Evolutionary conservation across 2,797 vertebrate genomes (phyloP).

Genomic region (Ceyx erithaca): DNA sequence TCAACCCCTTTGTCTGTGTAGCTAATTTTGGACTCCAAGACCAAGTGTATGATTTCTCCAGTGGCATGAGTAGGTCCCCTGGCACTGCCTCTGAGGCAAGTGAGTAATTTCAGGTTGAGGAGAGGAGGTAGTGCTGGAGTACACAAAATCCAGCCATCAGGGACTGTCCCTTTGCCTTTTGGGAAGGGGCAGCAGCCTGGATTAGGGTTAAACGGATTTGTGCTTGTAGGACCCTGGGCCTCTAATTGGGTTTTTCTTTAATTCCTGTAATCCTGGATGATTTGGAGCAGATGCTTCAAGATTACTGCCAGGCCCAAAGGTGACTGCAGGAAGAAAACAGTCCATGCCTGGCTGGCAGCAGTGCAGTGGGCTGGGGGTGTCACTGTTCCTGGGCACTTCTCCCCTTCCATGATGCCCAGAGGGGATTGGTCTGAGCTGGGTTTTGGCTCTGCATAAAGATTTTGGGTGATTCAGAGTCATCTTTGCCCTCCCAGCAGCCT

Average conservation of each 20-base stretch:
- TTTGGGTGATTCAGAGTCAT: background rate
- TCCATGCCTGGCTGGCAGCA: background rate
- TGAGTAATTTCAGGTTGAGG: background rate
- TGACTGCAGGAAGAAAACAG: constrained; percentile 72
- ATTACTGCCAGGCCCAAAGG: constrained; percentile 75
- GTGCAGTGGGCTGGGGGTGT: rapidly evolving
- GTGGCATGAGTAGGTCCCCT: rapidly evolving
- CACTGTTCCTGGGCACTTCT: rapidly evolving
- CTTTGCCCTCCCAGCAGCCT: background rate
- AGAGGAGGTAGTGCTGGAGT: background rate
- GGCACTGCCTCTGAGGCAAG: background rate
- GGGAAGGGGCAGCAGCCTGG: constrained; percentile 60
- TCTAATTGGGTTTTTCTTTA: constrained; percentile 72
- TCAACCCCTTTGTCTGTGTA: rapidly evolving
- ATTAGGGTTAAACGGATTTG: constrained; percentile 80
- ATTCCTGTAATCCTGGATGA: constrained; percentile 80
- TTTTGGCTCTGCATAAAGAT: background rate
- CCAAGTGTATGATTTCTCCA: background rate
- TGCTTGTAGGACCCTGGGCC: constrained; percentile 66
- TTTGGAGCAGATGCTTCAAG: constrained; percentile 76
- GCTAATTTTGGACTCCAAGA: background rate
- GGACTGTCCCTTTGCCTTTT: constrained; percentile 22
- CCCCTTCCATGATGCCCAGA: background rate
- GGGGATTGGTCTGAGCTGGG: background rate
- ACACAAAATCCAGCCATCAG: rapidly evolving